Conservation (phyloP, 2,113 vertebrate species). For the Psittacus erithacus region DNA sequence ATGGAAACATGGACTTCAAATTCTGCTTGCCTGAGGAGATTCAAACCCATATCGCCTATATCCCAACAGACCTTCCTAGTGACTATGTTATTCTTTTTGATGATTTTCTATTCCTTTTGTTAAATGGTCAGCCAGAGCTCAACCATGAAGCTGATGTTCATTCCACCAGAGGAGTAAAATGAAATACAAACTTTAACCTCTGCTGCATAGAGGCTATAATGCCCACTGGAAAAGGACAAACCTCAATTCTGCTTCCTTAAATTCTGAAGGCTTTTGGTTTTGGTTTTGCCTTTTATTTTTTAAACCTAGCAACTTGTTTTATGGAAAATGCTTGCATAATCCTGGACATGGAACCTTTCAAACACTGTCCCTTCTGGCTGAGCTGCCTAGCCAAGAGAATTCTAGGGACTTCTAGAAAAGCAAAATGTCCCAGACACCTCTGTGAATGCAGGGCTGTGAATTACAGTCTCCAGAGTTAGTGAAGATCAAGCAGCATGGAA, state of each 20-base stretch:
- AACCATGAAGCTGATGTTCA: background rate
- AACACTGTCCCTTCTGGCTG: background rate
- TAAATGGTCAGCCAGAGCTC: background rate
- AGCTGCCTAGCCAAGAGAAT: background rate
- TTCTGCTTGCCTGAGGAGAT: background rate
- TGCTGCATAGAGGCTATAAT: background rate
- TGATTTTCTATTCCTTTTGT: background rate
- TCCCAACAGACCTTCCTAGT: background rate
- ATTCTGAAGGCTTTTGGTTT: background rate
- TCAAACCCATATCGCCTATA: background rate
- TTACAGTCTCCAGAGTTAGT: background rate
- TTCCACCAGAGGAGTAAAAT: background rate
- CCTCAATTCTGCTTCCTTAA: background rate
- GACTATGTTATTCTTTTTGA: background rate
- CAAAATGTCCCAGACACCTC: background rate
- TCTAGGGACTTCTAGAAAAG: background rate
- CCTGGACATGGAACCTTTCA: background rate
- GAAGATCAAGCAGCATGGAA: background rate
- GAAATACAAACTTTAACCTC: background rate
- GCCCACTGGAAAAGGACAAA: background rate
- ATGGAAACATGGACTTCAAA: background rate
- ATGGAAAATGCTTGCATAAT: background rate
- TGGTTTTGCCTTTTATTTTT: background rate
- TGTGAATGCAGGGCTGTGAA: background rate
- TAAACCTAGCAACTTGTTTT: background rate